A percentile compares a stretch with the other conserved stretches of the same genome.
phyloP scores from a whole-genome alignment of 2,888 invertebrate genomes.

The Perdita meconis region DNA sequence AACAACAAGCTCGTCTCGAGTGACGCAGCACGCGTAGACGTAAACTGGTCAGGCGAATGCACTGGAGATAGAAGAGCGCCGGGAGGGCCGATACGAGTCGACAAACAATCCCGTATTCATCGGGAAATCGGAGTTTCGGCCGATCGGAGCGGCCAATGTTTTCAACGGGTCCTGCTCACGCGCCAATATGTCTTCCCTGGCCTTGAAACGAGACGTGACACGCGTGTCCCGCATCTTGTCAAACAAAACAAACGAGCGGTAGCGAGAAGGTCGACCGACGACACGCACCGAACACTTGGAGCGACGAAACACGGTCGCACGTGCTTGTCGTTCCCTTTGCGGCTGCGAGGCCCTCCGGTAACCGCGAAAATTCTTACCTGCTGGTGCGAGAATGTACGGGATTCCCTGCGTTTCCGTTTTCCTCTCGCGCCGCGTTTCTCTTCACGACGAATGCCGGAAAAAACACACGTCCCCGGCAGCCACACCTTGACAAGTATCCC shows the following conservation, averaged over 20 bases:
- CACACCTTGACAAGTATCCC: conserved; percentile 20
- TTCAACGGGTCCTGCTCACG: conserved; percentile 56
- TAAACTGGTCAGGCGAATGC: conserved; percentile 35
- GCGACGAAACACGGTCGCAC: conserved; percentile 15
- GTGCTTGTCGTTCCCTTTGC: conserved; percentile 23
- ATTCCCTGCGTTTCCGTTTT: not conserved
- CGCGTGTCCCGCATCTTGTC: conserved; percentile 60
- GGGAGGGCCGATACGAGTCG: not conserved
- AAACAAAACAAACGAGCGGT: conserved; percentile 45
- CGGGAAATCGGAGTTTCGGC: not conserved
- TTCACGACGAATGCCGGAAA: not conserved
- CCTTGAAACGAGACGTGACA: conserved; percentile 67
- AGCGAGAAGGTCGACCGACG: not conserved
- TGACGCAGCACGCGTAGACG: conserved; percentile 54
- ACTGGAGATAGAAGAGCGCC: conserved; percentile 2
- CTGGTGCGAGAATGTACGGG: conserved; percentile 51
- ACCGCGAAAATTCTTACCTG: conserved; percentile 64
- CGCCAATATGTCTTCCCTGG: conserved; percentile 71
- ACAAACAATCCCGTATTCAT: not conserved
- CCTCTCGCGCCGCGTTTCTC: not conserved
- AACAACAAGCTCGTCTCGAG: conserved; percentile 58
- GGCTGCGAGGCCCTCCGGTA: not conserved
- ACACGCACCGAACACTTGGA: not conserved
- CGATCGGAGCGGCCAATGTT: conserved; percentile 19
- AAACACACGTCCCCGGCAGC: conserved; percentile 10